Base-by-base conservation (phyloP, 2,797 vertebrate species). In the Tinamus major region DNA sequence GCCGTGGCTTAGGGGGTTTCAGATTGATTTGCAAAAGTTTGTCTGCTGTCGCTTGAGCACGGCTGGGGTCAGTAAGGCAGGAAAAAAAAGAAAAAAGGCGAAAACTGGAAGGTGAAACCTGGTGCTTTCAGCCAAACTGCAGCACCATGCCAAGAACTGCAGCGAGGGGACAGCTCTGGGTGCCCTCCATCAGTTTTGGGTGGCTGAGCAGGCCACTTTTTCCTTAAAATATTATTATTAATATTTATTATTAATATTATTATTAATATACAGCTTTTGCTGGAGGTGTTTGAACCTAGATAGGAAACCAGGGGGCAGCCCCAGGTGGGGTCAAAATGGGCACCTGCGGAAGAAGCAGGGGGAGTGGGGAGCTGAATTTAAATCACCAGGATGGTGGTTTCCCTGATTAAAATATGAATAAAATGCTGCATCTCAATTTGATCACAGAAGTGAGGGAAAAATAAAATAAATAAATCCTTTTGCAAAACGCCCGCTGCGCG, bases 121-220 rank as follows among this genome's bases (percentile, higher is more conserved):
- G 8, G 17, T 23, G 12, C 13, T 39, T 0, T 0, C 13, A 51
- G n/a, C 41, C 9, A 1, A 12, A 53, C 49, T 21, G 16, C 29
- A 29, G n/a, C 29, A n/a, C 3, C 11, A 1, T 18, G 42, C 42
- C 46, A 11, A 23, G 21, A 48, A 21, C 33, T 18, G 13, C 21
- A 17, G 9, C 26, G 12, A 41, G 31, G 27, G 3, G 46, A 51
- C 21, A 35, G 29, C 0, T 12, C 21, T 9, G 48, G 48, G 48
- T 49, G 48, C 46, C 46, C 46, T 23, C 46, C 20, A 48, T 20
- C 21, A 21, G 4, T 49, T 49, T 24, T 49, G 48, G 48, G 23
- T 17, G 41, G 10, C 17, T 62, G 37, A 80, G 61, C 13, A 2
- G 3, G 6, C 19, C 9, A 3, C 2, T 19, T 72, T 71, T 37